Percentiles rank a stretch among this genome's conserved stretches.
phyloP scores from a whole-genome alignment of 2,888 invertebrate genomes.

The Chaitophorus viminalis region DNA sequence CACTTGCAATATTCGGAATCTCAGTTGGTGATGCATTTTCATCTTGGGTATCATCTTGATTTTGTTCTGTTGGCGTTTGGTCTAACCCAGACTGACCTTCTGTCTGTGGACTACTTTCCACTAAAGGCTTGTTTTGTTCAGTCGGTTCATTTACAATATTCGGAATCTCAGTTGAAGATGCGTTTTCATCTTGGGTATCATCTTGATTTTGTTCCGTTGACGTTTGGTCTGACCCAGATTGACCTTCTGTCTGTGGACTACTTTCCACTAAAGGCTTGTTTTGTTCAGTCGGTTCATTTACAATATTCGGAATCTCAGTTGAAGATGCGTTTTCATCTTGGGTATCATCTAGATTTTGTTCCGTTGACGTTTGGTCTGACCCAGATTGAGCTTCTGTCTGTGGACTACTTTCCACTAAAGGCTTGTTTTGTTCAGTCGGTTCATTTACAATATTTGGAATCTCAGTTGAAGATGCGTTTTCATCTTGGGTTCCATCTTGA shows the following conservation, averaged over 20 bases:
- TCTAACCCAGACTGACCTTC: background rate
- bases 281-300: slow-evolving; percentile 12
- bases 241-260: too few relatives aligned
- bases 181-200: background rate
- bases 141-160: background rate
- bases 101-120: background rate
- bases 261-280: background rate
- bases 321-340: background rate
- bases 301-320: background rate
- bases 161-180: background rate
- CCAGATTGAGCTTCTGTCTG: too few relatives aligned
- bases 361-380: background rate
- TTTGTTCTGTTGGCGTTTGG: background rate
- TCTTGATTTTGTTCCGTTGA: background rate
- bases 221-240: too few relatives aligned
- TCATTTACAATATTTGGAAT: too few relatives aligned
- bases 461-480: background rate
- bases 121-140: background rate
- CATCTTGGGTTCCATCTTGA: too few relatives aligned
- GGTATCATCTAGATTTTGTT: background rate
- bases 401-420: background rate
- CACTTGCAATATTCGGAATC: too few relatives aligned
- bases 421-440: background rate
- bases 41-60: background rate
- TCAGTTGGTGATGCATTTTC: background rate